Base-by-base conservation (phyloP, 2,797 vertebrate species). In the Notolabrus celidotus region DNA sequence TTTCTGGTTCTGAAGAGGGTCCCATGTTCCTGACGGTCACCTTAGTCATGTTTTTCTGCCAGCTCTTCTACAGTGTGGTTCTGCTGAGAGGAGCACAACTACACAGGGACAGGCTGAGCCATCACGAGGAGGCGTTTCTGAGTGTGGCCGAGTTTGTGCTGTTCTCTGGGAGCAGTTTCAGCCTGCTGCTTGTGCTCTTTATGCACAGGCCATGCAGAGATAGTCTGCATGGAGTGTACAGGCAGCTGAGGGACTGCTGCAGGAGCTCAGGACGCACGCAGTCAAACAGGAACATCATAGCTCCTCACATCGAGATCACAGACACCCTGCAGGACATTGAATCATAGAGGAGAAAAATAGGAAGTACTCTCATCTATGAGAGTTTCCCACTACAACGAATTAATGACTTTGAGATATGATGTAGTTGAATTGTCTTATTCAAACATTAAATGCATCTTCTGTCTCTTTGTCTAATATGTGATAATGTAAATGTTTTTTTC, bases 141-240 rank as follows among this genome's bases (percentile, higher is more conserved):
- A 95, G 88, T 29, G 89, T 94, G 34, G 92, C 93, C 0, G 95
- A 96, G 79, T 87, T 94, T 8, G 88, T 92, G 11, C 1, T 96
- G 70, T 96, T 94, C 77, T 87, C 82, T 0, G 94, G 94, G 41
- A 95, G 94, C 87, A 94, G 93, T 0, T 3, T 51, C n/a, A 91
- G 84, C 42, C 80, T 95, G 63, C 49, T 92, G 3, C 42, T 92
- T 0, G 79, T 93, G 49, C 86, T 95, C 16, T 3, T 82, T 41
- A 60, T 94, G n/a, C 92, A 96, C 34, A 46, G 82, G 23, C 92
- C 92, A 0, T 93, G 92, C 73, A 88, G 86, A 45, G 86, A 87
- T 5, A 84, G 74, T 15, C 74, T 95, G 9, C 31, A 67, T 0
- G 67, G 58, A 17, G 51, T 59, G 2, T 19, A 88, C 1, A 80